Conservation (phyloP, 2,113 vertebrate genomes). For the Ariopsis seemanni region DNA sequence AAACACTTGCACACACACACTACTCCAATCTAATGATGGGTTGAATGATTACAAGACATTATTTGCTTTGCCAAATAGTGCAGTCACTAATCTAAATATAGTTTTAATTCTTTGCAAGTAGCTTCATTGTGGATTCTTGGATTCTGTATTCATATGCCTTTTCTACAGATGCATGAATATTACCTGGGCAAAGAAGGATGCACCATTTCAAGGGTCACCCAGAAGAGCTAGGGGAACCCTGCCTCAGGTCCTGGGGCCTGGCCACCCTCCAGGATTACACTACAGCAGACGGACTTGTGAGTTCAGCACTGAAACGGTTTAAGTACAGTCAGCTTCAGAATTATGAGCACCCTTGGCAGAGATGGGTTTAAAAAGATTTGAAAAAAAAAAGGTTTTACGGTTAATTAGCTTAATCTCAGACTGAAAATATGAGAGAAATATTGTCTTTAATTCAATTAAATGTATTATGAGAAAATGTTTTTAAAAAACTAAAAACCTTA, state of each 20-base stretch:
- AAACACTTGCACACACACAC: conserved; percentile 1
- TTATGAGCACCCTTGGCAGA: background rate
- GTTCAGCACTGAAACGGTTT: conserved; percentile 37
- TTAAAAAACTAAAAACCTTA: background rate
- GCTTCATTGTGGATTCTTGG: background rate
- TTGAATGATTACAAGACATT: conserved; percentile 19
- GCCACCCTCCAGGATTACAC: conserved; percentile 56
- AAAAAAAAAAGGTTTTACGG: background rate
- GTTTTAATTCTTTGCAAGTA: background rate
- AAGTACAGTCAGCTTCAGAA: background rate
- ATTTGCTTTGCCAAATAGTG: conserved; percentile 4
- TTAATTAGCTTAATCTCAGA: background rate
- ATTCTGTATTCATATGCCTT: background rate
- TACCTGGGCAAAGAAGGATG: conserved; percentile 69
- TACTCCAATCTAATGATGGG: background rate
- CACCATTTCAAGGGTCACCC: conserved; percentile 51
- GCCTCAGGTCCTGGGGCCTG: conserved; percentile 53
- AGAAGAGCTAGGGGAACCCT: conserved; percentile 46
- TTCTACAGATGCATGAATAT: conserved; percentile 53
- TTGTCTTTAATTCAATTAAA: background rate
- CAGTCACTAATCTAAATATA: background rate
- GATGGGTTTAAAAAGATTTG: background rate
- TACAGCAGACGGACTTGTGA: conserved; percentile 68
- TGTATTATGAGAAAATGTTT: background rate
- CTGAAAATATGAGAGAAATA: background rate